Evolutionary conservation across 2,113 vertebrate species (phyloP).

Genomic region (Amphiprion percula): DNA sequence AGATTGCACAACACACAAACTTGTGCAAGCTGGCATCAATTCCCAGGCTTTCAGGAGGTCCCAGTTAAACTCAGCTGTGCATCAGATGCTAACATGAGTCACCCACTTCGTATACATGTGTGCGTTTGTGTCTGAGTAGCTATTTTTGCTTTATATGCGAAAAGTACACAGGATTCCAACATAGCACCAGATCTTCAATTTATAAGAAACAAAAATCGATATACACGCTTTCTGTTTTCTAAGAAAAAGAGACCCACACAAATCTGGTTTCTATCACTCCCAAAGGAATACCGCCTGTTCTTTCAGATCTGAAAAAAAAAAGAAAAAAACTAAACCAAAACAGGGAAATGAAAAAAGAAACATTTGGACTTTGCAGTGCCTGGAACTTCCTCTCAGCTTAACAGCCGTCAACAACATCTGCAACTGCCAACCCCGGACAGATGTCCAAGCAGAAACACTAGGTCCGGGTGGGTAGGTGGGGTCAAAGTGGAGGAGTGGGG

Average conservation of each 20-base stretch:
- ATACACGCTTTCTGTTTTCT: conserved; percentile 20
- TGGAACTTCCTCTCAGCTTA: conserved; percentile 78
- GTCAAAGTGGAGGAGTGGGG: conserved; percentile 17
- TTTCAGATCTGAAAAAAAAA: conserved; percentile 47
- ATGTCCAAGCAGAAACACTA: conserved; percentile 77
- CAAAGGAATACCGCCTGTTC: conserved; percentile 52
- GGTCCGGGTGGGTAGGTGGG: conserved; percentile 56
- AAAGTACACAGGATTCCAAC: conserved; percentile 26
- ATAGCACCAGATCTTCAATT: conserved; percentile 24
- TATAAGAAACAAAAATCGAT: conserved; percentile 23
- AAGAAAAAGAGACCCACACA: conserved; percentile 38
- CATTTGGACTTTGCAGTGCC: conserved; percentile 77
- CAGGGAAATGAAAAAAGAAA: conserved; percentile 70
- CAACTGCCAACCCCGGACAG: conserved; percentile 79
- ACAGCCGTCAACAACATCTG: conserved; percentile 81
- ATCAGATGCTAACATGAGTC: conserved; percentile 52
- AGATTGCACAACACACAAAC: conserved; percentile 16
- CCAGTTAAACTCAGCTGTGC: conserved; percentile 63
- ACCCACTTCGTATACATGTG: conserved; percentile 36
- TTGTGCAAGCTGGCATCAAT: conserved; percentile 52
- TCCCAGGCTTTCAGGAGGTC: conserved; percentile 57
- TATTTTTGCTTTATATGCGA: conserved; percentile 27
- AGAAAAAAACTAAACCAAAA: conserved; percentile 35
- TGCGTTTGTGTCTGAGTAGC: conserved; percentile 34
- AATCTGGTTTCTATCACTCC: conserved; percentile 70